phyloP scores from a whole-genome alignment of 2,888 invertebrate genomes.

The Eristalis arbustorum region DNA sequence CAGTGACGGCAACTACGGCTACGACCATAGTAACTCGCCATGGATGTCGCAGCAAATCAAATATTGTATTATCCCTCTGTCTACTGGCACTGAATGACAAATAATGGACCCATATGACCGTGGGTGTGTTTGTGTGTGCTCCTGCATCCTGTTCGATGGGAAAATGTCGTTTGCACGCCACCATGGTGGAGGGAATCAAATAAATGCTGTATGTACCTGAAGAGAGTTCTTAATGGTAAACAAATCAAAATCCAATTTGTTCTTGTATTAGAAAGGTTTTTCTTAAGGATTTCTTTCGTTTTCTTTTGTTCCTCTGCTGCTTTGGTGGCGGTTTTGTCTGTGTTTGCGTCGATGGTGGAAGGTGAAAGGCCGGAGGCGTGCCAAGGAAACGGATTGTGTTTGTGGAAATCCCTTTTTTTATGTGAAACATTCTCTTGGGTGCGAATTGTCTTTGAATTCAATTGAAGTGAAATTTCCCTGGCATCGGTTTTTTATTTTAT shows the following conservation, averaged over 20 bases:
- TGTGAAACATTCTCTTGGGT: conserved; percentile 26
- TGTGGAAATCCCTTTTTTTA: conserved; percentile 23
- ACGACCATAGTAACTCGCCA: conserved; percentile 19
- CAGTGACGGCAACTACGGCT: not conserved
- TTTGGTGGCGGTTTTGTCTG: not conserved
- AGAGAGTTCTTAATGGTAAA: conserved; percentile 50
- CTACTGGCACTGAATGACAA: conserved; percentile 58
- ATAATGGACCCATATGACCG: conserved; percentile 45
- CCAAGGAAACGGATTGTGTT: not conserved
- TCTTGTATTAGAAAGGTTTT: conserved; percentile 11
- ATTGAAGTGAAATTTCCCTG: not conserved
- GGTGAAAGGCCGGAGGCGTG: not conserved
- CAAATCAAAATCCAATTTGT: conserved; percentile 65
- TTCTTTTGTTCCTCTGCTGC: conserved; percentile 10
- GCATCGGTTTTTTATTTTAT: not conserved
- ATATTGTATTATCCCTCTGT: conserved; percentile 60
- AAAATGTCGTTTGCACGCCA: conserved; percentile 29
- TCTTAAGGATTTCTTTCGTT: not conserved
- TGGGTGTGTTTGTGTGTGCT: not conserved
- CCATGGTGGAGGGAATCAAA: conserved; percentile 12
- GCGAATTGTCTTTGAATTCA: conserved; percentile 26
- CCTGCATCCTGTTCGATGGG: not conserved
- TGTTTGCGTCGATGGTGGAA: not conserved
- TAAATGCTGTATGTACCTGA: conserved; percentile 27
- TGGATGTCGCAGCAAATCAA: conserved; percentile 59